Conservation (phyloP, 2,888 invertebrate species). For the Steromphala cineraria region DNA sequence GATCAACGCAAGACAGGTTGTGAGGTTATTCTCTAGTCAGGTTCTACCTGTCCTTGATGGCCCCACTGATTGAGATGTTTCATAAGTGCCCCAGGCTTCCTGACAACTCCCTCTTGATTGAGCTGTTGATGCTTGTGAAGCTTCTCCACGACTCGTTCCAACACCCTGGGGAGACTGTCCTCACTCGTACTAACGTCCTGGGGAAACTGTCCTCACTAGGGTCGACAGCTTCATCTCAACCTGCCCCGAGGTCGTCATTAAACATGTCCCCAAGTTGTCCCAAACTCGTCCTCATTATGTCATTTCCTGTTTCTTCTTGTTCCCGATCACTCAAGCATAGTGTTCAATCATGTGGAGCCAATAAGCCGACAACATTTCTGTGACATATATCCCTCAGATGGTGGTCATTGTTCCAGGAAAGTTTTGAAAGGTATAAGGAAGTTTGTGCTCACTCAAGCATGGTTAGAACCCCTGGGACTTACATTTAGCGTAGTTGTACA, state of each 20-base stretch:
- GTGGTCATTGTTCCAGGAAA: too few species aligned
- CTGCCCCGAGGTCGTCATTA: background rate
- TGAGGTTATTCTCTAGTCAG: too few species aligned
- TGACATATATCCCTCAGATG: background rate
- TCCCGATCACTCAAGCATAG: background rate
- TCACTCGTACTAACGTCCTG: background rate
- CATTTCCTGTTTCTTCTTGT: constrained; percentile 3
- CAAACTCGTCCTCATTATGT: background rate
- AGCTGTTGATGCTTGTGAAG: background rate
- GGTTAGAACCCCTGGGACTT: too few species aligned
- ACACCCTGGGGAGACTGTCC: background rate
- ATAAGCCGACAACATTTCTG: background rate
- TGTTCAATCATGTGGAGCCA: background rate
- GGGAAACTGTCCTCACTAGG: background rate
- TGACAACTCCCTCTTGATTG: background rate
- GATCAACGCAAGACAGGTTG: too few species aligned
- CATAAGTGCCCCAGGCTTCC: too few species aligned
- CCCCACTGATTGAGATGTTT: too few species aligned
- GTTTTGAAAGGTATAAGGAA: too few species aligned
- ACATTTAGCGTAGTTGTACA: too few species aligned
- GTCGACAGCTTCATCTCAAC: background rate
- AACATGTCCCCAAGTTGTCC: constrained; percentile 15
- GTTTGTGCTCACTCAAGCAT: too few species aligned
- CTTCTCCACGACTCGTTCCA: background rate
- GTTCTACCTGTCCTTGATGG: too few species aligned